A percentile compares a stretch with the other conserved stretches of the same genome.
These are phyloP conservation scores for Athene noctua DNA, from an alignment of 2,113 vertebrate species.

Conservation along the genomic window DNA sequence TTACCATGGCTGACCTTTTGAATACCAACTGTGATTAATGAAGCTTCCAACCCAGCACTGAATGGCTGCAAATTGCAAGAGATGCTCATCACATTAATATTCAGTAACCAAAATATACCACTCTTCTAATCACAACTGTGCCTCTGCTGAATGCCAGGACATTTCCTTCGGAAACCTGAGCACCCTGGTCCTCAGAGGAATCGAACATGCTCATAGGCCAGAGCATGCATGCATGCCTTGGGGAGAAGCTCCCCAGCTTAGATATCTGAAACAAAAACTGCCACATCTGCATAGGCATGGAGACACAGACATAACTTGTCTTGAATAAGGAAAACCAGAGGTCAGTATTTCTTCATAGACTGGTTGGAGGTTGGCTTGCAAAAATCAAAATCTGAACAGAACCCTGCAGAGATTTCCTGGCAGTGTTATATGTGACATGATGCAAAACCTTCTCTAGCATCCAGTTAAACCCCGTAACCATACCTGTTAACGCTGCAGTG, in stretches of 20 bases:
- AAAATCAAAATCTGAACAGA: neutral
- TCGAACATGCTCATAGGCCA: neutral
- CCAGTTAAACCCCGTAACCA: neutral
- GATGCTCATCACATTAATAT: constrained; percentile 9
- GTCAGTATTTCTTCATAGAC: neutral
- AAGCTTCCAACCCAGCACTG: neutral
- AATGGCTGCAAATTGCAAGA: constrained; percentile 17
- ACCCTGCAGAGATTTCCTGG: neutral
- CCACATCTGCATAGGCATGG: neutral
- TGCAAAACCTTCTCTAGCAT: neutral
- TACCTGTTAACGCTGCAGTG: neutral
- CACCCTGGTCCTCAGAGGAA: neutral
- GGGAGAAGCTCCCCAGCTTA: neutral
- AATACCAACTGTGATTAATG: neutral
- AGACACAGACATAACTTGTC: neutral
- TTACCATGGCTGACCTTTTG: constrained; percentile 16
- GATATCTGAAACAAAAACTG: neutral
- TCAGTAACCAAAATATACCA: constrained; percentile 11
- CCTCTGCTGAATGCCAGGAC: neutral
- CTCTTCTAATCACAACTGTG: neutral
- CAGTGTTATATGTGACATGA: neutral
- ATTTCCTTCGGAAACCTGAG: neutral
- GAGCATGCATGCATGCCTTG: neutral
- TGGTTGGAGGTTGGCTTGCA: neutral
- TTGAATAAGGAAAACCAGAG: neutral